Evolutionary conservation across 2,797 vertebrate species (phyloP), one percentile per base, ranked within the genome.

Genomic region (Phalanger gymnotis): DNA sequence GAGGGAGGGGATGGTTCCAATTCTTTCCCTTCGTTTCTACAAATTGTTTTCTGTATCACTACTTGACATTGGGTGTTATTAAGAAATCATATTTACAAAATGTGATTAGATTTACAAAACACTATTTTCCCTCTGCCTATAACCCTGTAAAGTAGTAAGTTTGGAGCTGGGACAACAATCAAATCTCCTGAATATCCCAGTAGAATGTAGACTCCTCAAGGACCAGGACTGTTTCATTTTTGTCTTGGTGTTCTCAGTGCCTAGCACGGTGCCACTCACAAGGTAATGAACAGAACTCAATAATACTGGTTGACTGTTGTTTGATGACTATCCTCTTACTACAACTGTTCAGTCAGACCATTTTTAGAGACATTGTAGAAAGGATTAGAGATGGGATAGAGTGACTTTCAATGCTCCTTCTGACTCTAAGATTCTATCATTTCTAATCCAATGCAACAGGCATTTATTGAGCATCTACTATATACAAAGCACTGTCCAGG

Each of bases 361-460:
- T 47, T 12, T 40, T 91, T 2, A 14, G 31, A 28, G 22, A 54
- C n/a, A 6, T 55, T 91, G n/a, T 66, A 22, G 51, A 55, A 91
- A 54, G 25, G 25, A 92, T 51, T 22, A 54, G 10, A 14, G 47
- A 53, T 52, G 54, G 16, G 91, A 54, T 7, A 25, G 93, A 27
- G 52, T 53, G 22, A 93, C 57, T 25, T 87, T 87, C 40, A 87
- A 51, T 87, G 73, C 25, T 47, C 73, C 73, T 97, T 90, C 91
- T 51, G 54, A 61, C 54, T 94, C 25, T 47, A 12, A 34, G 31
- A 81, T 53, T 94, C 90, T 91, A 9, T 31, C 30, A 10, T 92
- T 92, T 94, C 25, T 92, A 57, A 96, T 87, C 40, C 40, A 87
- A 47, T 51, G 56, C 19, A 54, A 53, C 16, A n/a, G 1, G 56